phyloP scores from a whole-genome alignment of 1,140 invertebrate species.

The Lepidurus arcticus region DNA sequence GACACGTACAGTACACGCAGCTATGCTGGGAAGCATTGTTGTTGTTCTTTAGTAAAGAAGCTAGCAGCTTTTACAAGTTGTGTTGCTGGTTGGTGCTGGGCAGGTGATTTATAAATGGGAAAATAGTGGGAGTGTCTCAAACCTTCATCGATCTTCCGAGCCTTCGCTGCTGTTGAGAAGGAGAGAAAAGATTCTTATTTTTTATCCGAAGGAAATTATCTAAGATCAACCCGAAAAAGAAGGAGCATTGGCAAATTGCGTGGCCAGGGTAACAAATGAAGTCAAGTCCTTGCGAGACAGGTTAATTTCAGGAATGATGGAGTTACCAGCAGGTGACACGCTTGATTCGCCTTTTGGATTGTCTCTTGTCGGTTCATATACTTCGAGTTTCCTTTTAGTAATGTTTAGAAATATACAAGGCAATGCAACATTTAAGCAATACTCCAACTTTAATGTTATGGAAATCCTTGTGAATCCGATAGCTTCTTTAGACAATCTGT shows the following conservation, averaged over 20 bases:
- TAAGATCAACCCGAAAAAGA: background rate
- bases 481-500: no score
- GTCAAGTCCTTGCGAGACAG: background rate
- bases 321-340: background rate
- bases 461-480: no score
- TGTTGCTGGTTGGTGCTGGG: background rate
- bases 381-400: no score
- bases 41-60: no score
- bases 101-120: background rate
- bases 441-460: no score
- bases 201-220: background rate
- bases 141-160: background rate
- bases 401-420: no score
- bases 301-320: background rate
- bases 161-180: background rate
- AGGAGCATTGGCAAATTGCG: constrained; percentile 6
- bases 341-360: background rate
- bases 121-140: constrained; percentile 1
- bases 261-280: background rate
- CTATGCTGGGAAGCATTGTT: no score
- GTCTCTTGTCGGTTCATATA: background rate
- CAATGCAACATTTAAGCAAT: no score
- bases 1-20: no score
- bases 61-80: no score
- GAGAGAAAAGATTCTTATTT: background rate